These are phyloP conservation scores for Ptilonorhynchus violaceus DNA, from an alignment of 2,113 vertebrate genomes.

Conservation along the genomic window DNA sequence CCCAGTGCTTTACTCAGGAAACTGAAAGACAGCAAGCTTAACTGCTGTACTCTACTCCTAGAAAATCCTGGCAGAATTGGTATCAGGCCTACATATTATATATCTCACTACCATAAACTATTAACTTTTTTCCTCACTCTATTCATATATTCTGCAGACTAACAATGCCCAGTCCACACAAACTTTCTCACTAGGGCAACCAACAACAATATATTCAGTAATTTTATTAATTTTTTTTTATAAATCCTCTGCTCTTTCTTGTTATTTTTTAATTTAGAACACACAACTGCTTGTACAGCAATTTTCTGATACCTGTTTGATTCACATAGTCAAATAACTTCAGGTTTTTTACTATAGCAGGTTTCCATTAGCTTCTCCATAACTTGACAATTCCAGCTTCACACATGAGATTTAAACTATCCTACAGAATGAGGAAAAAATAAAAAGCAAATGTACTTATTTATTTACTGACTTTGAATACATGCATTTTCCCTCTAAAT, in stretches of 20 bases:
- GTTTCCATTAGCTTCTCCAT: background rate
- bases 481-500: background rate
- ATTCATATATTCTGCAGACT: background rate
- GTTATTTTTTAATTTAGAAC: background rate
- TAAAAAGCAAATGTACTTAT: background rate
- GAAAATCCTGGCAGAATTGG: background rate
- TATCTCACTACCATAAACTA: background rate
- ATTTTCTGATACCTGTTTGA: background rate
- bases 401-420: background rate
- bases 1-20: background rate
- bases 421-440: background rate
- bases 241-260: background rate
- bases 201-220: background rate
- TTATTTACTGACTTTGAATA: background rate
- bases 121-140: background rate
- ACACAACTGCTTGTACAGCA: background rate
- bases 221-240: background rate
- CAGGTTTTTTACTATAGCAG: background rate
- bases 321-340: background rate
- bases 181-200: background rate
- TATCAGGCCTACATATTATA: accelerated
- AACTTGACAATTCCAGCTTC: background rate
- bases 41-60: background rate
- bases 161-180: background rate
- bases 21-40: background rate